Base-by-base conservation (phyloP, 2,797 vertebrate genomes). In the Dicrostonyx torquatus region DNA sequence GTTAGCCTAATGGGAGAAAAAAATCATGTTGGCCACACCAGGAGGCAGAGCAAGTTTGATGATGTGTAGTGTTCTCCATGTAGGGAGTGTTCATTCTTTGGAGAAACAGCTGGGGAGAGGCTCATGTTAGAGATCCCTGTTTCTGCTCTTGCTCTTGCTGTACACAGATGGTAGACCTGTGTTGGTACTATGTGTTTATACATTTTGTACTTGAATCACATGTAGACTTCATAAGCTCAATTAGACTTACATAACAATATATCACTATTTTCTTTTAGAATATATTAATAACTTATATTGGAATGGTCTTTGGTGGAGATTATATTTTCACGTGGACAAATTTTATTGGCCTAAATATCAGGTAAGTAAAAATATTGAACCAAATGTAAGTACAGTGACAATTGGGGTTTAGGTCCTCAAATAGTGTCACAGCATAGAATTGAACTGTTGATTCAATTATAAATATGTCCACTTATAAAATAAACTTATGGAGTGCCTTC, bases 321-420 rank as follows among this genome's bases (percentile, higher is more conserved):
- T 99, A 99, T 98, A 99, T 99, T 98, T 99, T 99, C 98, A 99
- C 99, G 4, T 99, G 99, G 99, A 99, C 99, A 18, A 99, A 99
- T 98, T 99, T 99, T 96, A 96, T 99, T 76, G 99, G 99, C 88
- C 98, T 99, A 94, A 99, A 99, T 98, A 99, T 99, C 98, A 99
- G 99, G 99, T 99, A 97, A 97, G 97, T 92, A 85, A 94, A 89
- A 86, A 68, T 90, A 50, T 76, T 80, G 82, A 73, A 70, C 84
- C 86, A 79, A 80, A 43, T 93, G 13, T 62, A 91, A n/a, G 8
- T 17, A 20, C 15, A 60, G 58, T 73, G 84, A 82, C 76, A 50
- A 45, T 15, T 73, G 15, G 45, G 40, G 55, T 77, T 89, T 94
- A 31, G 43, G 29, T 76, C 76, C 6, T 79, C 43, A 95, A 34